Evolutionary conservation across 2,797 vertebrate species (phyloP).

Genomic region (Megalops cyprinoides): DNA sequence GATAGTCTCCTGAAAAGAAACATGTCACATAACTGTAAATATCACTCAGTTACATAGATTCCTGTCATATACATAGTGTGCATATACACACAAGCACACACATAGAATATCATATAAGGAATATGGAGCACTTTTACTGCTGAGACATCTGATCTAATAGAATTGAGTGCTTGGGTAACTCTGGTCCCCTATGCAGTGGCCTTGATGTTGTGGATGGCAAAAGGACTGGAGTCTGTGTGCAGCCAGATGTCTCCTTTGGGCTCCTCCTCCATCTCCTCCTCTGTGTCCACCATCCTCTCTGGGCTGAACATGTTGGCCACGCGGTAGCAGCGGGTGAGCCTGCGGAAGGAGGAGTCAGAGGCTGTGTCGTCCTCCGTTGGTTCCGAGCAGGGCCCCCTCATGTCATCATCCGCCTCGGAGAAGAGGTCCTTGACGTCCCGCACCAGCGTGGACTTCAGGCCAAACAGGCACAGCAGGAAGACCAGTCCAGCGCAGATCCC

Average conservation of each 20-base stretch:
- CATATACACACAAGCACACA: no score
- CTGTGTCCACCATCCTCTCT: slow-evolving; percentile 57
- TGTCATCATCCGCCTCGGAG: slow-evolving; percentile 71
- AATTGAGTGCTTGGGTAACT: neutral
- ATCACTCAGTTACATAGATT: neutral
- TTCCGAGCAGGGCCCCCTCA: slow-evolving; percentile 62
- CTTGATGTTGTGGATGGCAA: slow-evolving; percentile 83
- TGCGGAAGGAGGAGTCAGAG: slow-evolving; percentile 81
- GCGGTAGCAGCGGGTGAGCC: slow-evolving; percentile 75
- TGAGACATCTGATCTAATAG: no score
- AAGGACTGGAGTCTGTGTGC: slow-evolving; percentile 79
- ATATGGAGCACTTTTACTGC: no score
- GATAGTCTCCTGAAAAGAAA: neutral
- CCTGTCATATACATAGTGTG: neutral
- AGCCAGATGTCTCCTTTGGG: slow-evolving; percentile 82
- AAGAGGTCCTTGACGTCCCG: slow-evolving; percentile 78
- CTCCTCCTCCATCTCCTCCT: slow-evolving; percentile 50
- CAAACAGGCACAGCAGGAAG: slow-evolving; percentile 84
- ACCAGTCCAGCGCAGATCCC: slow-evolving; percentile 86
- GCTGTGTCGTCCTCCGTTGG: slow-evolving; percentile 75
- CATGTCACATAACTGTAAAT: neutral
- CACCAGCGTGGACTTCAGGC: slow-evolving; percentile 77
- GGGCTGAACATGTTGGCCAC: slow-evolving; percentile 72
- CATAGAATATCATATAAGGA: no score
- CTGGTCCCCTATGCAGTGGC: slow-evolving; percentile 53